Evolutionary conservation across 2,113 vertebrate species (phyloP), one percentile per base, ranked within the genome.

Genomic region (Lampris incognitus): DNA sequence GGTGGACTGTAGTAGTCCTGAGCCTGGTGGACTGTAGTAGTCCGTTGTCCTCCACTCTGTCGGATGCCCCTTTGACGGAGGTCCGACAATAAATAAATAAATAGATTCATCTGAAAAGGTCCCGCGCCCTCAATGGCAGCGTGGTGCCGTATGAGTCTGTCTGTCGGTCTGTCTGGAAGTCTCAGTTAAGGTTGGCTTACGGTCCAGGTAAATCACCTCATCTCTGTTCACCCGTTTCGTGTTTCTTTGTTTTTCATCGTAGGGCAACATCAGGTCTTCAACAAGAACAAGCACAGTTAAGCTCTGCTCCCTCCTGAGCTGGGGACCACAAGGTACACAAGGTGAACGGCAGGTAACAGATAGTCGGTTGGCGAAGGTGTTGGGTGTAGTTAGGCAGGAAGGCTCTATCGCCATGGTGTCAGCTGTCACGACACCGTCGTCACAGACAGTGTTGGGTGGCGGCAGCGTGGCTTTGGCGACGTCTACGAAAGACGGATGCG

Each of bases 261-360:
- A 69, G 78, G 74, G 24, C 24, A 24, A 24, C 74, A 63, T 79
- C 7, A 51, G 63, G 75, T 86, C 85, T 87, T 72, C 82, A 65
- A 84, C 77, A 48, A 74, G 65, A 87, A 88, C 88, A 90, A 89
- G 88, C 90, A 91, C 83, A 81, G 72, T 91, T 78, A 93, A 90
- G 87, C 86, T 91, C 91, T 88, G 91, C 88, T 92, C 89, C 88
- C 87, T 91, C 88, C 83, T 84, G 85, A 85, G 85, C 51, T 84
- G 86, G 73, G 86, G 85, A 78, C 78, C 74, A 72, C 67, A 83
- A 80, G 81, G 78, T 81, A 76, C 68, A 4, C 76, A 44, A 72
- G 85, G 83, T 82, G 82, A 84, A 76, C 81, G 72, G 79, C 83
- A 81, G 83, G 66, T 73, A 41, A 52, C 42, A 61, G 60, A 69